Percentiles rank a stretch among this genome's conserved stretches.
phyloP scores from a whole-genome alignment of 2,888 invertebrate species.

The Ennomos quercinarius region DNA sequence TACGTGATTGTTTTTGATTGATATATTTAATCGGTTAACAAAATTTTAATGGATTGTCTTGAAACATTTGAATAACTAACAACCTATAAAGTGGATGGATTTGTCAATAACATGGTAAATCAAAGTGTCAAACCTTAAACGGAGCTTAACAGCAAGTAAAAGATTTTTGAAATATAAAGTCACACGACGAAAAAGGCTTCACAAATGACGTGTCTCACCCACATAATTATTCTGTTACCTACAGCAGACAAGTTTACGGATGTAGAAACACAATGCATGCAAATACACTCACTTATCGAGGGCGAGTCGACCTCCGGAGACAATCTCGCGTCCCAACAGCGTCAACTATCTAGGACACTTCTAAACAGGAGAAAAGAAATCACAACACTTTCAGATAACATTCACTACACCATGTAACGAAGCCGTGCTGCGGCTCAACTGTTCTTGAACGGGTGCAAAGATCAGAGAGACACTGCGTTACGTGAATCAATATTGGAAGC shows the following conservation, averaged over 20 bases:
- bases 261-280: constrained; percentile 67
- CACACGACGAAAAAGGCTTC: constrained; percentile 56
- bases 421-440: constrained; percentile 66
- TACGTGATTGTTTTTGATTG: constrained; percentile 8
- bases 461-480: constrained; percentile 75
- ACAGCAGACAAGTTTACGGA: constrained; percentile 60
- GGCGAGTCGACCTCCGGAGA: constrained; percentile 69
- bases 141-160: not conserved
- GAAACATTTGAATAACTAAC: too few relatives aligned
- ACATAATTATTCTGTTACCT: constrained; percentile 50
- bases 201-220: constrained; percentile 80
- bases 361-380: constrained; percentile 73
- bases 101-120: too few relatives aligned
- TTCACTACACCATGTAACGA: constrained; percentile 67
- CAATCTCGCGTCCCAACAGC: constrained; percentile 66
- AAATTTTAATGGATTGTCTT: not conserved
- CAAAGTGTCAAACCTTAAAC: too few relatives aligned
- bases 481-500: constrained; percentile 65
- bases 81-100: not conserved
- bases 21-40: not conserved
- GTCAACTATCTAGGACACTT: constrained; percentile 75
- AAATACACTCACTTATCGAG: constrained; percentile 77
- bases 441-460: constrained; percentile 72
- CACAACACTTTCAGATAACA: constrained; percentile 76
- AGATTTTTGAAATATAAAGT: constrained; percentile 10